Percentiles rank a stretch among this genome's conserved stretches.
Conservation (phyloP, 1,140 invertebrate species). For the Anthonomus grandis region DNA sequence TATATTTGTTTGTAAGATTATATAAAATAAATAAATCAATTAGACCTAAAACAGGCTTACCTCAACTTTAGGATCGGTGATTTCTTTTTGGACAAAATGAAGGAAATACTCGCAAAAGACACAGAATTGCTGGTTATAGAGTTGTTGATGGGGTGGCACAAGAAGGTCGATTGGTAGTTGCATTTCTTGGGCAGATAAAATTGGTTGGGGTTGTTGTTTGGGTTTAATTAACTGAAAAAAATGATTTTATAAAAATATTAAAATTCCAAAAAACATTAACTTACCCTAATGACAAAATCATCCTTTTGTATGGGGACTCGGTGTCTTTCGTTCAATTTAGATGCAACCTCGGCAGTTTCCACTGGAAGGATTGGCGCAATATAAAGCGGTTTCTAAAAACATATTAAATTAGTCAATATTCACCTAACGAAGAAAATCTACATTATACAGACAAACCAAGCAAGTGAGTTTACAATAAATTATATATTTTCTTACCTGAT, state of each 20-base stretch:
- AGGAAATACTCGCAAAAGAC: slow-evolving; percentile 79
- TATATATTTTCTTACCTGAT: slow-evolving; percentile 5
- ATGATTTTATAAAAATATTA: not conserved
- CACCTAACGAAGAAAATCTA: not conserved
- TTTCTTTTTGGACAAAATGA: slow-evolving; percentile 70
- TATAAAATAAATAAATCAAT: not conserved
- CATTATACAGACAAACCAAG: not conserved
- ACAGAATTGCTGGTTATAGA: slow-evolving; percentile 59
- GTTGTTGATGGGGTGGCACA: slow-evolving; percentile 49
- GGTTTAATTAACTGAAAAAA: slow-evolving; percentile 16
- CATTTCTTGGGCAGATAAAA: slow-evolving; percentile 17
- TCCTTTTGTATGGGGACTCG: slow-evolving; percentile 5
- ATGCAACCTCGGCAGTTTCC: slow-evolving; percentile 45
- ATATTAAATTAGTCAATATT: slow-evolving; percentile 5
- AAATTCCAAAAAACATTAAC: not conserved
- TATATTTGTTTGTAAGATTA: slow-evolving; percentile 4
- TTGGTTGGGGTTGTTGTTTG: not conserved
- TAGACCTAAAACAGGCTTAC: slow-evolving; percentile 45
- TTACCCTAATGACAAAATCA: slow-evolving; percentile 18
- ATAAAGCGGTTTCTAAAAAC: slow-evolving; percentile 43
- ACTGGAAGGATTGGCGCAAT: slow-evolving; percentile 56
- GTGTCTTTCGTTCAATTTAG: slow-evolving; percentile 14
- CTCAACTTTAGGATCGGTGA: slow-evolving; percentile 67
- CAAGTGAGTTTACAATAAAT: no score
- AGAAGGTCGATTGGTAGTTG: slow-evolving; percentile 67